Base-by-base conservation (phyloP, 2,113 vertebrate species). In the Beaufortia kweichowensis region DNA sequence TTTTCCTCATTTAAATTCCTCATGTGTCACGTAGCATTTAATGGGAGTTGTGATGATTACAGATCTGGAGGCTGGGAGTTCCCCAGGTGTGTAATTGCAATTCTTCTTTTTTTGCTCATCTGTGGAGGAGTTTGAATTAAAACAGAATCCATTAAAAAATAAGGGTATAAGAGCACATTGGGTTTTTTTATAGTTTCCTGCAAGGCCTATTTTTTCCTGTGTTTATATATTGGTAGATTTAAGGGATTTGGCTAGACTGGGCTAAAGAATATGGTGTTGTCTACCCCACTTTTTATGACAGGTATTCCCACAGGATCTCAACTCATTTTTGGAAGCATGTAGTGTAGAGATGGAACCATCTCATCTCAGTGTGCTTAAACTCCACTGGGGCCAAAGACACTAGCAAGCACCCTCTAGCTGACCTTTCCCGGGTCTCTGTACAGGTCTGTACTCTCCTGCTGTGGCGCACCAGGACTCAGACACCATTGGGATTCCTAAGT, bases 251-350 rank as follows among this genome's bases (percentile, higher is more conserved):
- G 80, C 28, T 65, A 15, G 21, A 76, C 31, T 23, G 82, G 17
- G 65, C 29, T 56, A 50, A 53, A 78, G 69, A 67, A 72, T 72
- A 43, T 12, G 6, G 50, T 31, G 35, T 76, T 41, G 26, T 70
- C 72, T 83, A 80, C 83, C 83, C 90, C 89, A 82, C 87, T 90
- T 81, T 89, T 91, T 90, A 82, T 91, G 93, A 94, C 90, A 93
- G 91, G 85, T 90, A 81, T 83, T 91, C 93, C 91, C 92, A 64
- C 75, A 90, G 92, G 93, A 91, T 46, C 70, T 84, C 90, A 92
- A 91, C 85, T 94, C 87, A 92, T 93, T 94, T 61, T 93, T 88
- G 89, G 82, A 84, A 89, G 79, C 77, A 79, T 88, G 87, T 88
- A 89, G 86, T 87, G 83, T 84, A 90, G 89, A 90, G 84, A 88